Evolutionary conservation across 2,113 vertebrate genomes (phyloP), one percentile per base, ranked within the genome.

Genomic region (Aplodontia rufa): DNA sequence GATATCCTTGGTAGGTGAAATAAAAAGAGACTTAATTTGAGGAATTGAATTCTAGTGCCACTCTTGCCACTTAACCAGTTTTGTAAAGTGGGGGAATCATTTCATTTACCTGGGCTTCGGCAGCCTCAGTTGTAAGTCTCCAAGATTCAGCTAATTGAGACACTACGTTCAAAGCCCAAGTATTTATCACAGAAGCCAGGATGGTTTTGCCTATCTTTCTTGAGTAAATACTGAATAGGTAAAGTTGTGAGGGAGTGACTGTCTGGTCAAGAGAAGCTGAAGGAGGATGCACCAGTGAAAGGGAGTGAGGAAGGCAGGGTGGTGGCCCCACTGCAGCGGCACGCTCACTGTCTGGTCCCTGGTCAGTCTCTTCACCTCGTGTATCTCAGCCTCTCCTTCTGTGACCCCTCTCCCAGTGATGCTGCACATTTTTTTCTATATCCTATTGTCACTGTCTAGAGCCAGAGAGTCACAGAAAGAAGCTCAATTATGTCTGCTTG

Each of bases 241-340:
- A 40, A 69, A 72, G 35, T 20, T 45, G 2, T 14, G 9, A 53
- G 51, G 66, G 19, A 80, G 37, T 37, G 30, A 32, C 3, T 64
- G 79, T 22, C 24, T 62, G 37, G 60, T 8, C 26, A 37, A 24
- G 10, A n/a, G 60, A 80, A 47, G 12, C n/a, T n/a, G 14, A 72
- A 1, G 8, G 28, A 42, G 6, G 19, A 66, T 32, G 22, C 1
- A 47, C n/a, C 42, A 95, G 20, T 3, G 74, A 82, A 89, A 96
- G 47, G 87, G 17, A 32, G 37, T 17, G 1, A 71, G 74, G 24
- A 85, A 74, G 89, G n/a, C 51, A 40, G 49, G 19, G 45, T n/a
- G 17, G 0, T 0, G 64, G 60, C 80, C 58, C 49, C 22, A 45
- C 3, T 0, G 74, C 64, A 13, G 6, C 40, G 88, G 49, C 45